Conservation (phyloP, 2,113 vertebrate genomes). For the Cromileptes altivelis region DNA sequence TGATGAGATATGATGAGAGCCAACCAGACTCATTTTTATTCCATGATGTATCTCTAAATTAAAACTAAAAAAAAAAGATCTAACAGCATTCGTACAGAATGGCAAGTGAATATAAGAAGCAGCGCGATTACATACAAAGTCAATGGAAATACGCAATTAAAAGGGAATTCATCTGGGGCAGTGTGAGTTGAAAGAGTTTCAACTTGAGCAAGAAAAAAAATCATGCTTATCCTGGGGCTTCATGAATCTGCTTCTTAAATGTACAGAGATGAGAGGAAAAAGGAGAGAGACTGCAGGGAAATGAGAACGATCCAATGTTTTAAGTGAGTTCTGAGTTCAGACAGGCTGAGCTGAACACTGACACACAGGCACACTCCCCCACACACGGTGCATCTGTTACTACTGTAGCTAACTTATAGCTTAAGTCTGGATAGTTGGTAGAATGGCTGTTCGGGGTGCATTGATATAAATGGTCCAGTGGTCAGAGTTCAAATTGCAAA, state of each 20-base stretch:
- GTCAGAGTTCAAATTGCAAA: neutral
- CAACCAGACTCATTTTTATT: neutral
- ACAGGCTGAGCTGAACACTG: neutral
- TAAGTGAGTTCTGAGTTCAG: neutral
- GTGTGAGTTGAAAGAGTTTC: neutral
- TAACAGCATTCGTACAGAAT: neutral
- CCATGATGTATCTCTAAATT: neutral
- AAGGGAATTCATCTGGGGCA: neutral
- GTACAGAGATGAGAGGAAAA: slow-evolving; percentile 3
- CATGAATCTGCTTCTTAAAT: neutral
- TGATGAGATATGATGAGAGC: too few species aligned
- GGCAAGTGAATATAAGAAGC: neutral
- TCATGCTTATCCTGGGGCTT: neutral
- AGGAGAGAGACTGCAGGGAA: neutral
- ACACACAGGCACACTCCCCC: neutral
- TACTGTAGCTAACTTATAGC: neutral
- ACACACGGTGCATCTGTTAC: neutral
- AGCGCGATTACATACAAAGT: neutral
- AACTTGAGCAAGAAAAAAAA: neutral
- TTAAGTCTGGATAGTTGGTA: neutral
- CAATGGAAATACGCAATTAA: slow-evolving; percentile 3
- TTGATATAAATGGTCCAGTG: neutral
- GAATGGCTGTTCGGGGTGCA: neutral
- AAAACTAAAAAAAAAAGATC: neutral
- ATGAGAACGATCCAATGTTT: neutral